Conservation (phyloP, 1,140 invertebrate genomes). For the Magallana gigas region DNA sequence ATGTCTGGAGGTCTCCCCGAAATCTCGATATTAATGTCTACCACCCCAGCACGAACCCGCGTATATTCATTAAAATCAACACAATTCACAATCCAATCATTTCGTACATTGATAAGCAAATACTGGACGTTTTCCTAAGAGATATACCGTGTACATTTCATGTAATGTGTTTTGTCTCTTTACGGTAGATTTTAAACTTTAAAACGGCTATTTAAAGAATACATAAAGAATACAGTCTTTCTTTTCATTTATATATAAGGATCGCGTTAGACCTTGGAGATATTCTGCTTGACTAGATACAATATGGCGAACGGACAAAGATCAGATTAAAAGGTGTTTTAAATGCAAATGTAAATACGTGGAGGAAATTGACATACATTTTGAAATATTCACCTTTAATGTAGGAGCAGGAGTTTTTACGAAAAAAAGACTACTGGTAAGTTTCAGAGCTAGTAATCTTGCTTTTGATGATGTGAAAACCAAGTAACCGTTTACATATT, state of each 20-base stretch:
- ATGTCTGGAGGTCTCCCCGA: background rate
- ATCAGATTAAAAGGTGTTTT: conserved; percentile 22
- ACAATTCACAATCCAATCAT: conserved; percentile 24
- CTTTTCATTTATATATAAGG: background rate
- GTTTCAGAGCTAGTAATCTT: background rate
- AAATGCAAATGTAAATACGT: conserved; percentile 13
- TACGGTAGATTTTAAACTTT: conserved; percentile 29
- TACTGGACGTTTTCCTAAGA: conserved; percentile 3
- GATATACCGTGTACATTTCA: conserved; percentile 4
- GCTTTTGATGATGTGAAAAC: background rate
- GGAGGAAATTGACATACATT: conserved; percentile 3
- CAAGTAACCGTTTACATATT: too few relatives aligned
- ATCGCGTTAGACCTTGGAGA: conserved; percentile 53
- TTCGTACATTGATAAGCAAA: conserved; percentile 13
- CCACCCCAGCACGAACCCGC: background rate
- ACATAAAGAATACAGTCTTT: conserved; percentile 13
- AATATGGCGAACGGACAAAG: conserved; percentile 56
- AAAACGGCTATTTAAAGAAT: conserved; percentile 26
- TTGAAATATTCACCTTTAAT: conserved; percentile 20
- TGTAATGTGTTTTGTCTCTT: background rate
- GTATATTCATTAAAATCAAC: conserved; percentile 22
- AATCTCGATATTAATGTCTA: conserved; percentile 9
- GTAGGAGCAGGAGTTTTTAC: background rate
- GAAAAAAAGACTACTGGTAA: background rate
- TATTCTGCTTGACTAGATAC: conserved; percentile 60